A percentile compares a stretch with the other conserved stretches of the same genome.
Conservation (phyloP, 1,140 invertebrate genomes). For the Ganaspis sp. region DNA sequence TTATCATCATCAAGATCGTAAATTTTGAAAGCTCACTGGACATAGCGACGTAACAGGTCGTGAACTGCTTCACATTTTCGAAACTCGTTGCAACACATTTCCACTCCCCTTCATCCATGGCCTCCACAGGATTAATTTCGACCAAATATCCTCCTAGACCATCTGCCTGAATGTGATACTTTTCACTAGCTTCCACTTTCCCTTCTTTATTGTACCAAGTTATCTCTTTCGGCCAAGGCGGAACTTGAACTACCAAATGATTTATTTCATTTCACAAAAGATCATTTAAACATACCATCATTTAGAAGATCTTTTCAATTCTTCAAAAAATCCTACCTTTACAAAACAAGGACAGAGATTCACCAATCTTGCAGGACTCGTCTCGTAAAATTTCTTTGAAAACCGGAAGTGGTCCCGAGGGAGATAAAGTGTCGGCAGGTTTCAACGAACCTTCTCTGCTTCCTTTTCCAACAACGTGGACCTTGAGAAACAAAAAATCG, state of each 20-base stretch:
- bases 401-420: constrained; percentile 82
- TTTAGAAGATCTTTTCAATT: no score
- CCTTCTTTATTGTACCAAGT: constrained; percentile 91
- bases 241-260: constrained; percentile 85
- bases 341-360: constrained; percentile 82
- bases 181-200: constrained; percentile 80
- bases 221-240: constrained; percentile 87
- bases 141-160: constrained; percentile 87
- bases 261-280: no score
- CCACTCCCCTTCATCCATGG: constrained; percentile 91
- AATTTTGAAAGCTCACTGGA: constrained; percentile 77
- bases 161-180: constrained; percentile 86
- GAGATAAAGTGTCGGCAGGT: constrained; percentile 76
- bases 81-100: constrained; percentile 87
- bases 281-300: no score
- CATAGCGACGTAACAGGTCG: constrained; percentile 84
- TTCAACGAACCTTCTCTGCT: constrained; percentile 81
- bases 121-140: constrained; percentile 84
- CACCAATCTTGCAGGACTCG: constrained; percentile 85
- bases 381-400: constrained; percentile 85
- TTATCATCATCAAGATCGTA: no score
- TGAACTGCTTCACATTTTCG: constrained; percentile 84
- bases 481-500: no score
- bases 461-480: constrained; percentile 84
- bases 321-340: constrained; percentile 79